phyloP scores from a whole-genome alignment of 2,113 vertebrate genomes.

The Pseudorhombus dupliciocellatus region DNA sequence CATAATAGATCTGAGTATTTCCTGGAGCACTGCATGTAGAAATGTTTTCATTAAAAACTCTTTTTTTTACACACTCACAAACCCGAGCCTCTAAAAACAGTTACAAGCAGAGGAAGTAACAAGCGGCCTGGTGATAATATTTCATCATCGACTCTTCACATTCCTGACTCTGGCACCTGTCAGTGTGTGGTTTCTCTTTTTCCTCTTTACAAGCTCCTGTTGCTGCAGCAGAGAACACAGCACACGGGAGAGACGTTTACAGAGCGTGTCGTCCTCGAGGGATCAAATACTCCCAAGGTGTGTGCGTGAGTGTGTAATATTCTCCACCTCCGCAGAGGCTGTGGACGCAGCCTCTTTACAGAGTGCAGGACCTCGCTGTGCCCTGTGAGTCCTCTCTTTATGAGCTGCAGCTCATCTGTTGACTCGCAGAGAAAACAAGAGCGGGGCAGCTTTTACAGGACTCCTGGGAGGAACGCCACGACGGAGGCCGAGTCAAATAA shows the following conservation, averaged over 20 bases:
- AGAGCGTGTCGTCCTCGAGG: conserved; percentile 72
- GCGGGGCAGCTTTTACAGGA: conserved; percentile 62
- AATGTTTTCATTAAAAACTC: background rate
- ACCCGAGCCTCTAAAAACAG: background rate
- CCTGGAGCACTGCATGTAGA: background rate
- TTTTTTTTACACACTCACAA: background rate
- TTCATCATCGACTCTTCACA: conserved; percentile 59
- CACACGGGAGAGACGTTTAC: conserved; percentile 69
- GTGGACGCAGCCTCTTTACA: conserved; percentile 38
- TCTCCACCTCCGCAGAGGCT: conserved; percentile 17
- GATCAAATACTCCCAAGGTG: conserved; percentile 77
- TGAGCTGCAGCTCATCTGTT: conserved; percentile 71
- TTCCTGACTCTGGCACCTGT: conserved; percentile 78
- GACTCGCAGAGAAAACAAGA: conserved; percentile 74
- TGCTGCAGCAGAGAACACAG: conserved; percentile 62
- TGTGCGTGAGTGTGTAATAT: conserved; percentile 18
- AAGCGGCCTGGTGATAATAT: conserved; percentile 28
- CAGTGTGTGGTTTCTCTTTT: conserved; percentile 55
- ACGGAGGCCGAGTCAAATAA: conserved; percentile 9
- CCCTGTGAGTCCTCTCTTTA: conserved; percentile 72
- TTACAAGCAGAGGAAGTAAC: conserved; percentile 4
- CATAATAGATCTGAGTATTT: background rate
- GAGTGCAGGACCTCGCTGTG: conserved; percentile 64
- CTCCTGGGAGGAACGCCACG: conserved; percentile 60
- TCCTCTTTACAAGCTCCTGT: conserved; percentile 63